Evolutionary conservation across 1,140 invertebrate species (phyloP).

Genomic region (Mamestra configurata): DNA sequence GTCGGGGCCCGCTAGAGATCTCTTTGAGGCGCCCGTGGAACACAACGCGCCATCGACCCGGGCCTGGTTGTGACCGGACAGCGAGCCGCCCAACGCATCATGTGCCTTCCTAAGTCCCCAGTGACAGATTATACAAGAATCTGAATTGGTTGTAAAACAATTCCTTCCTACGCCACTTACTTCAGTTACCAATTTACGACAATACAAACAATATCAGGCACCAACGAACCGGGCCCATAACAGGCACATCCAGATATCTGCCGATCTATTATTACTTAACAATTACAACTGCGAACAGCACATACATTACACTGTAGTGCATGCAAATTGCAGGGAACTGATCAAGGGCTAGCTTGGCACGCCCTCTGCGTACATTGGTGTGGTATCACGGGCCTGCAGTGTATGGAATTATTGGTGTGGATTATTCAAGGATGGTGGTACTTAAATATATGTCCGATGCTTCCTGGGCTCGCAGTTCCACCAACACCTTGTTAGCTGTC

Average conservation of each 20-base stretch:
- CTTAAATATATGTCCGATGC: neutral
- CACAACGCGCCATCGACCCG: no score
- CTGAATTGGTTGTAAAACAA: no score
- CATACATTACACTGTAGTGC: conserved; percentile 12
- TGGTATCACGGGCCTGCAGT: neutral
- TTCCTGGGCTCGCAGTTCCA: no score
- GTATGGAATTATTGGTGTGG: neutral
- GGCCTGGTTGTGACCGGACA: no score
- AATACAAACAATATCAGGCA: neutral
- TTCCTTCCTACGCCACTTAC: neutral
- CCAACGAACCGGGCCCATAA: neutral
- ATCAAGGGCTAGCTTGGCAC: neutral
- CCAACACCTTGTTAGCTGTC: no score
- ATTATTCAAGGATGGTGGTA: neutral
- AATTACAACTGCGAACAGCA: neutral
- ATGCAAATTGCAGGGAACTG: conserved; percentile 26
- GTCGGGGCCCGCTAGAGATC: no score
- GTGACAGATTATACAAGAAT: no score
- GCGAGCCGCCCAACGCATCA: no score
- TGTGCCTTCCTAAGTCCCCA: no score
- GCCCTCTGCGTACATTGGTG: neutral
- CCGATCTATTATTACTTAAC: conserved; percentile 14
- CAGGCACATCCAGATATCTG: neutral
- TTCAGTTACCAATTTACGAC: neutral
- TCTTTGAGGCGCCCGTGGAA: no score